phyloP scores from a whole-genome alignment of 2,113 vertebrate species.

The Archilochus colubris region DNA sequence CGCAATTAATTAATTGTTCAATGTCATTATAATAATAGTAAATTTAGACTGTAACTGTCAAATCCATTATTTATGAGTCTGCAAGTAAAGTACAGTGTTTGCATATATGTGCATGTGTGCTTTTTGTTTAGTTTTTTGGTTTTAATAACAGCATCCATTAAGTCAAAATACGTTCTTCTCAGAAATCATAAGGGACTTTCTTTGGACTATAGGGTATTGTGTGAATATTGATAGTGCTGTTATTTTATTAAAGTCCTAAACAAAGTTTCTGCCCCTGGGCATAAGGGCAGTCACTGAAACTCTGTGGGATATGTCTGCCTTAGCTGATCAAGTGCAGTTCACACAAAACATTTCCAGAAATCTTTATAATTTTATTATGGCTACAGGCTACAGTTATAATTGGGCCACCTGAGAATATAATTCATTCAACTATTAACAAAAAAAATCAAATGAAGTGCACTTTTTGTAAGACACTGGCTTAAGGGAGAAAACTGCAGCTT shows the following conservation, averaged over 20 bases:
- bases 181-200: not conserved
- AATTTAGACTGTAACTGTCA: not conserved
- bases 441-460: conserved; percentile 24
- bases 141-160: not conserved
- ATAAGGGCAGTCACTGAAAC: conserved; percentile 53
- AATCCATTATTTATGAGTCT: not conserved
- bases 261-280: conserved; percentile 59
- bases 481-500: not conserved
- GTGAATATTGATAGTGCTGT: conserved; percentile 19
- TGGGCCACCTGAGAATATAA: conserved; percentile 71
- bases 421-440: conserved; percentile 60
- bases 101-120: not conserved
- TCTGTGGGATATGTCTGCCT: conserved; percentile 60
- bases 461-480: conserved; percentile 39
- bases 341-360: conserved; percentile 68
- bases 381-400: conserved; percentile 73
- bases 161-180: conserved; percentile 23
- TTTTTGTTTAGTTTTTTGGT: not conserved
- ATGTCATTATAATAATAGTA: not conserved
- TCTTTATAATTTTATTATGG: conserved; percentile 69
- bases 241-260: conserved; percentile 56
- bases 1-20: not conserved
- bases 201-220: conserved; percentile 25
- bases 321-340: conserved; percentile 65
- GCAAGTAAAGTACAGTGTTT: not conserved